Base-by-base conservation (phyloP, 2,888 invertebrate species). In the Exocentrus adspersus region DNA sequence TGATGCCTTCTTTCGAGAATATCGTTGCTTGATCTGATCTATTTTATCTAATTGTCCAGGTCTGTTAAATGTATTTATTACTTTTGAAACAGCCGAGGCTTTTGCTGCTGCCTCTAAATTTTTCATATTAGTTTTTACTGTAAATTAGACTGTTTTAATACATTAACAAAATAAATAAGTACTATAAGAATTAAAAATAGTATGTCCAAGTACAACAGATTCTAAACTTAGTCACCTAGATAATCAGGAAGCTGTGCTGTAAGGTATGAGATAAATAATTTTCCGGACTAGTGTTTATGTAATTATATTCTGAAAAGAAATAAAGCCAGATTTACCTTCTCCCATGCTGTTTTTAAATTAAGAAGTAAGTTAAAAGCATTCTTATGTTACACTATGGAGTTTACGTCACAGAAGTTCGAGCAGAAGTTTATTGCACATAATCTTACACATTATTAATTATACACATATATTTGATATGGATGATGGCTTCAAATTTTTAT, bases 11-110 rank as follows among this genome's bases (percentile, higher is more conserved):
- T 93, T 92, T 62, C 92, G 86, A 7, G 88, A 86, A 64, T 92
- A 89, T 74, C 91, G 84, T 69, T 90, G 87, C 79, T 91, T 92
- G 74, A 91, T 92, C 78, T 92, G 92, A 75, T 92, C 92, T 3
- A 92, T 90, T 87, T 90, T 98, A 80, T 98, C 98, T 65, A 99
- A 83, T 78, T 98, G 98, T 10, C 97, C 98, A 0, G 98, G 96
- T 56, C 95, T 87, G 83, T 97, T 96, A 75, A 97, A 87, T 89
- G 97, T 92, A 78, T 94, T 96, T 77, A 94, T 92, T 3, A 97
- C 93, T 84, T 93, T 92, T 77, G 92, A 92, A 46, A 91, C 88
- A 0, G 93, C 94, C 6, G 91, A 89, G 20, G 87, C 87, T 77
- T 90, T 91, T 0, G 94, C 92, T 77, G 92, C 90, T 62, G 89